Evolutionary conservation across 2,888 invertebrate genomes (phyloP), one percentile per base, ranked within the genome.

Genomic region (Criorhina ranunculi): DNA sequence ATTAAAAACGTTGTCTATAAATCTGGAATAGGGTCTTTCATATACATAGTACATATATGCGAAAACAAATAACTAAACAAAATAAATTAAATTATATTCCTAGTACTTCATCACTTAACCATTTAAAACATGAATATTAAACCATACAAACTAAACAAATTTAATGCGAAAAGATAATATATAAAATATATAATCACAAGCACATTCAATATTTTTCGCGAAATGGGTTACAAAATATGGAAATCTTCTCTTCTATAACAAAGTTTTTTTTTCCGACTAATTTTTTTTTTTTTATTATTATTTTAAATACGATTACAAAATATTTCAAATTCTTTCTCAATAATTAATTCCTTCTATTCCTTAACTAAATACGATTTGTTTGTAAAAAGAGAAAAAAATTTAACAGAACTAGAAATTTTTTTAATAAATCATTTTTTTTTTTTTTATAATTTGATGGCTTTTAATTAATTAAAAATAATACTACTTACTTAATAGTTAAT

Each of bases 11-110:
- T 40, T 53, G 29, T 64, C 35, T 40, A 57, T 55, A 44, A 24
- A 77, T 67, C 53, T 73, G 82, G 78, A 78, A 51, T 55, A 73
- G 51, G 67, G 72, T 77, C n/a, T 72, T 55, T 70, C 31, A 59
- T 62, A 66, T 19, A 24, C 24, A 24, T 24, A n/a, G n/a, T n/a
- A 24, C 24, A 24, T 24, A 24, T 4, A 40, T 19, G 8, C 53
- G 12, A 44, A 77, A 40, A 35, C 11, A 49, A 35, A 60, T 44
- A 17, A 51, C 60, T 29, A 12, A 40, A 37, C 31, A 24, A 15
- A 37, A 42, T 33, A 44, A 35, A 55, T 37, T 35, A 62, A 55
- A 44, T 37, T n/a, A 19, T 40, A 59, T 40, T n/a, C 9, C 24
- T 51, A 53, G 42, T 62, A 62, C 17, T 55, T 80, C 55, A 80